phyloP scores from a whole-genome alignment of 2,888 invertebrate genomes.

The Clunio marinus region DNA sequence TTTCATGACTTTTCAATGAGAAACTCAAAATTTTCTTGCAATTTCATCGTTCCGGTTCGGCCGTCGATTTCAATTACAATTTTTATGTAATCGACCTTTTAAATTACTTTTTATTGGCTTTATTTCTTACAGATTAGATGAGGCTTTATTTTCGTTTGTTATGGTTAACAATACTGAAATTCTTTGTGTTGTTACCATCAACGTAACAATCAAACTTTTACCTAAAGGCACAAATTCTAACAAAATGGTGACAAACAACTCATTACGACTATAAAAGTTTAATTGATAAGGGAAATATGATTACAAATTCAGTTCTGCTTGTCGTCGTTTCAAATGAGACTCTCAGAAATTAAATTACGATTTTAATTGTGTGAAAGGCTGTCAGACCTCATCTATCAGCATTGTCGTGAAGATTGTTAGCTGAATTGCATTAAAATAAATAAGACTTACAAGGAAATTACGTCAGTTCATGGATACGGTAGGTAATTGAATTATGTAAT shows the following conservation, averaged over 20 bases:
- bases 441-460: conserved; percentile 10
- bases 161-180: too few species aligned
- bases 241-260: background rate
- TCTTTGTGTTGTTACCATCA: background rate
- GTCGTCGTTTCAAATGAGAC: too few species aligned
- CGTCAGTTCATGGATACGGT: background rate
- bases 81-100: conserved; percentile 23
- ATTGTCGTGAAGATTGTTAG: too few species aligned
- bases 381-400: too few species aligned
- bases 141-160: too few species aligned
- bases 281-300: too few species aligned
- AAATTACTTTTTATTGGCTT: background rate
- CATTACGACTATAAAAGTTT: background rate
- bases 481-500: background rate
- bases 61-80: conserved; percentile 6
- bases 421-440: too few species aligned
- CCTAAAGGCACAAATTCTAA: background rate
- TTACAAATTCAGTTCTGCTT: too few species aligned
- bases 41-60: background rate
- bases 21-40: background rate
- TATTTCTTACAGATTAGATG: background rate
- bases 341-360: background rate
- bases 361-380: background rate
- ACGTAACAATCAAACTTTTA: background rate
- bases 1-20: conserved; percentile 1